Percentiles rank a stretch among this genome's conserved stretches.
phyloP scores from a whole-genome alignment of 2,113 vertebrate species.

The Lophura nycthemera region DNA sequence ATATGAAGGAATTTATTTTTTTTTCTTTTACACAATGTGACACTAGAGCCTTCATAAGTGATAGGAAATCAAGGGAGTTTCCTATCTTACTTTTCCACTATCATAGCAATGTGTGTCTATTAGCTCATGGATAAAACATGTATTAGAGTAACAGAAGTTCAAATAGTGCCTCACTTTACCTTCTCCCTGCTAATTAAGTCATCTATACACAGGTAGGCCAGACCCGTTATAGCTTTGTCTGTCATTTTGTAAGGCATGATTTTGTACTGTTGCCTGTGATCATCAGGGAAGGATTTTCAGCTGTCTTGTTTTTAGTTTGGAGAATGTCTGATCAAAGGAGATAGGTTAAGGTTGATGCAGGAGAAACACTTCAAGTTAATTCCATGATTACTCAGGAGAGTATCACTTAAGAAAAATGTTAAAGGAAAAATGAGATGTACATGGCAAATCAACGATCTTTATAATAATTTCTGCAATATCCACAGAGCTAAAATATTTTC shows the following conservation, averaged over 20 bases:
- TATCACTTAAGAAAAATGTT: conserved; percentile 14
- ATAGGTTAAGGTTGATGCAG: neutral
- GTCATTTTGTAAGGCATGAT: neutral
- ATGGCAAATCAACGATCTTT: neutral
- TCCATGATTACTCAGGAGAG: conserved; percentile 10
- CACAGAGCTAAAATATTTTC: neutral
- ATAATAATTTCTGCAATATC: neutral
- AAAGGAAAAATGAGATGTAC: neutral
- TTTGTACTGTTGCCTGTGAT: neutral
- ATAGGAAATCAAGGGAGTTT: neutral
- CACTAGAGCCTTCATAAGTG: neutral
- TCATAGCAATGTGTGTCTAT: neutral
- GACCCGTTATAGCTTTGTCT: neutral
- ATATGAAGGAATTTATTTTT: neutral
- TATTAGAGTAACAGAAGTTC: neutral
- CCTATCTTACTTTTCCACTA: neutral
- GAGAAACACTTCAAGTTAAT: conserved; percentile 10
- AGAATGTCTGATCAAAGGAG: conserved; percentile 40
- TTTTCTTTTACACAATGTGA: neutral
- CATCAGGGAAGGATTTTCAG: neutral
- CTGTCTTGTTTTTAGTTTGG: conserved; percentile 12
- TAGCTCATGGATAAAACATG: neutral
- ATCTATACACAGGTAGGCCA: neutral
- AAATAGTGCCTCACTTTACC: neutral
- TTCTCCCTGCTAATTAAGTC: neutral